Evolutionary conservation across 2,888 invertebrate genomes (phyloP), one percentile per base, ranked within the genome.

Genomic region (Melanophora roralis): DNA sequence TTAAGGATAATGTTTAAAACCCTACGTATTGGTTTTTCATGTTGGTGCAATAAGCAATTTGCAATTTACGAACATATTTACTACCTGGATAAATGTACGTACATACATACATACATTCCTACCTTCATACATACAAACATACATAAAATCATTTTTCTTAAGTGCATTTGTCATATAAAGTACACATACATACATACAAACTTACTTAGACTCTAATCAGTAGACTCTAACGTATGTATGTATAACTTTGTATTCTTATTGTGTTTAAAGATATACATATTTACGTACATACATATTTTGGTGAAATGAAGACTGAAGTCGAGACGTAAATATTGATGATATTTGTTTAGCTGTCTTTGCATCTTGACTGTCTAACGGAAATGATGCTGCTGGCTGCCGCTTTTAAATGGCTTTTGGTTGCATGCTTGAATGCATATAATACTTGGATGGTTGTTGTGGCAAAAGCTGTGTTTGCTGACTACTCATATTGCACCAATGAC

Each of bases 291-390:
- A 62, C 34, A 47, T 62, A 38, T 38, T 34, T 34, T 8, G 34
- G 8, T 32, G 53, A 53, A 71, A 69, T 49, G 57, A 65, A 12
- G 77, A 49, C 40, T 60, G 65, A 36, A 65, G 43, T 51, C 74
- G 74, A 71, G 79, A 79, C 69, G 53, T 69, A 71, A 79, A 79
- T 79, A 69, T 75, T 79, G 69, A 79, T 71, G 79, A 75, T 79
- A 71, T 79, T 79, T 79, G 60, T 69, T 75, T 79, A 79, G 79
- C 79, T 79, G 78, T 68, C 78, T 78, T 78, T 78, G 79, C 79
- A 79, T 79, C 71, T 75, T 75, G 79, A 65, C 79, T 71, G 74
- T 71, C 79, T 79, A 79, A 75, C 79, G 79, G 79, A 79, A 67
- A 75, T 79, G 74, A 69, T 75, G 79, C 79, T 72, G 78, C 53